Evolutionary conservation across 2,888 invertebrate species (phyloP), one percentile per base, ranked within the genome.

Genomic region (Calameuta idolon): DNA sequence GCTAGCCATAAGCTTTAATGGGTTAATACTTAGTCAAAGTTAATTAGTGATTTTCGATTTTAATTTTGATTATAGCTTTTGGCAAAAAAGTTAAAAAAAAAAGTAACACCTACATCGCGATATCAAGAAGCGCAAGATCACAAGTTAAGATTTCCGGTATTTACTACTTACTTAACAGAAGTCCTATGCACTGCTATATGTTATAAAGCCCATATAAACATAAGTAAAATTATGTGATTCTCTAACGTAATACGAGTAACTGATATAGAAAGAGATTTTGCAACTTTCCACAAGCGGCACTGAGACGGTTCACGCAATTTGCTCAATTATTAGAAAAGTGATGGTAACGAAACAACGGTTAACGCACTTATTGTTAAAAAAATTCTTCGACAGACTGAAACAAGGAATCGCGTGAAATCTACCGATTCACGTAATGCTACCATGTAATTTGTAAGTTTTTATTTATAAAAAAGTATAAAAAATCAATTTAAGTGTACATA

Each of bases 391-490:
- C 55, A 23, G 23, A 55, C 55, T 23, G n/a, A n/a, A n/a, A 55
- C 9, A 55, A 55, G 55, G 9, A 55, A 23, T 55, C 23, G 23
- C 55, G 23, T 23, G 23, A 55, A 23, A 23, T 23, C 2, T 55
- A 2, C 23, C 2, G 23, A 9, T 55, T 55, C 9, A 23, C 23
- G 2, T 55, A 55, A 55, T 23, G 55, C 23, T 55, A 23, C 9
- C 55, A 55, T 9, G 9, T 55, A 23, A 55, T 55, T 55, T 55
- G 23, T 55, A 55, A 55, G 9, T 71, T 71, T 71, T 33, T 71
- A 33, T 71, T 71, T 71, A 31, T 71, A 71, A 71, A 74, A 33
- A 37, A 30, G 74, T 74, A 74, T 74, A 74, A 74, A 74, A 74
- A 35, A 35, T 55, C 55, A 23, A 55, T 35, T 35, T 69, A 37